Evolutionary conservation across 2,888 invertebrate genomes (phyloP), one percentile per base, ranked within the genome.

Genomic region (Anorthoa munda): DNA sequence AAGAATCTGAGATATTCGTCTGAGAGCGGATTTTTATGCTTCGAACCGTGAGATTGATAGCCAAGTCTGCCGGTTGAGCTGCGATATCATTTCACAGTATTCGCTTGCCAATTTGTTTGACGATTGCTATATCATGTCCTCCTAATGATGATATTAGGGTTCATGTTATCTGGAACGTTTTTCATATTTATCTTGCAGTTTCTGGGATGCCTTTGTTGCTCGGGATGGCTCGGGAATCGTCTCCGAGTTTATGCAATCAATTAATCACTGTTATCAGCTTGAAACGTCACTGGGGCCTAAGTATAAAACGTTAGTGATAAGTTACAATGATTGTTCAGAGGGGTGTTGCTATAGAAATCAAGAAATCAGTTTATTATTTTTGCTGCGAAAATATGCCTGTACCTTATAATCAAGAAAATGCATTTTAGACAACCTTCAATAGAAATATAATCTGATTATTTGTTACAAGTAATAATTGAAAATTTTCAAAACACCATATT

Each of bases 31-130:
- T 66, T 80, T 75, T 79, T 69, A 75, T 77, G 66, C 58, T 69
- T 61, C 56, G 26, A 69, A 80, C 75, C 75, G 75, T 79, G 81
- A 69, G 61, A 80, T 79, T 66, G 75, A 74, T 64, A 58, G 56
- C 65, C 1, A 53, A 61, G 46, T 75, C 55, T 68, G 23, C 12
- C 59, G 79, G 23, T 51, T 60, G 45, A 60, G n/a, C 56, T 61
- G 65, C 23, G 55, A 66, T 69, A 68, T 80, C 75, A 78, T 78
- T 78, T 78, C 75, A 75, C 78, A 68, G 81, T 51, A 60, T 60
- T 65, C 26, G 58, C 51, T 53, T 69, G 39, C 11, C 75, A 79
- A 75, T 69, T 75, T 80, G 53, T 80, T 75, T 69, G 56, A 56
- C 15, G 81, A 79, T 80, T 53, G 75, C 73, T 78, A 58, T 71